Base-by-base conservation (phyloP, 2,797 vertebrate genomes). In the Todus mexicanus region DNA sequence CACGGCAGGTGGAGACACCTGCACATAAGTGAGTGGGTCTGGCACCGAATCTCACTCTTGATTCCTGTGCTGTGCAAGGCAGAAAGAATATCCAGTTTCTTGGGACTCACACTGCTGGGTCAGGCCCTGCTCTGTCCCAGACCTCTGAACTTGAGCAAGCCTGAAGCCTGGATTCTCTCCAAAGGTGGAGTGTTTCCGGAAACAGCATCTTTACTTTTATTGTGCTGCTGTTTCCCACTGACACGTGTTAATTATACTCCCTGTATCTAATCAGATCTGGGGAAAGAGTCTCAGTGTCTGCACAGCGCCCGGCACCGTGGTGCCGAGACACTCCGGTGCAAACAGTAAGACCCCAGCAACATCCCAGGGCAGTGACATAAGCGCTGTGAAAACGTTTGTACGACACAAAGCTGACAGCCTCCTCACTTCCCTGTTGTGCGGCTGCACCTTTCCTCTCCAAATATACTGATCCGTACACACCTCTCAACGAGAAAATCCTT, bases 401-500 rank as follows among this genome's bases (percentile, higher is more conserved):
- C 29, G 78, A 47, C 8, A n/a, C 15, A 57, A 31, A 12, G 31
- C 35, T 3, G 2, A 56, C 27, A 66, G 47, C 14, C 43, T 66
- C 48, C 84, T 56, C 43, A 83, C 33, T 64, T 22, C 27, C 37
- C 20, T 29, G 20, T 26, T 17, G 4, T 56, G 51, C 43, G 17
- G 43, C 11, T n/a, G 13, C 7, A 31, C 35, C n/a, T 73, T 40
- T 40, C 18, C 45, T 38, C n/a, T 16, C 43, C 29, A 38, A 60
- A 64, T 5, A 31, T 1, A 5, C 21, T 7, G 64, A 63, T 33
- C 56, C 60, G 35, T 22, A 75, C 92, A 17, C 85, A 98, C 98
- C 98, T 96, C 96, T 93, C 8, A 96, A 11, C 6, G 98, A 96
- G 96, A 98, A 98, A 84, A 98, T 95, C 93, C 94, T 97, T 81